Evolutionary conservation across 1,140 invertebrate species (phyloP).

Genomic region (Dendrolimus kikuchii): DNA sequence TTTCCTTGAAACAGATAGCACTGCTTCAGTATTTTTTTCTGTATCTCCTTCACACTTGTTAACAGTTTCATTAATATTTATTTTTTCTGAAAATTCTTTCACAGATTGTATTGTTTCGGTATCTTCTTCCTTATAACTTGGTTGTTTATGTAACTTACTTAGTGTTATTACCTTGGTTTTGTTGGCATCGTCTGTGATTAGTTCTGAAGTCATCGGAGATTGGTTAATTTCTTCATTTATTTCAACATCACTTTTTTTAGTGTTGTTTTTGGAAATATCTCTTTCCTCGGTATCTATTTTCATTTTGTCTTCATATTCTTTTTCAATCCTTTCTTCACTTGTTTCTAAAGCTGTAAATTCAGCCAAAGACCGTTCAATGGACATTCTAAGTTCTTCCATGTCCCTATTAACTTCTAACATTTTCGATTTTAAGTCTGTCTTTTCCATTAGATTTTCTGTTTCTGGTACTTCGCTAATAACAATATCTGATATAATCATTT

Average conservation of each 20-base stretch:
- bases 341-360: constrained; percentile 51
- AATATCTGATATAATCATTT: constrained; percentile 13
- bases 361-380: constrained; percentile 59
- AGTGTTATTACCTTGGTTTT: background rate
- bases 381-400: constrained; percentile 54
- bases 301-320: constrained; percentile 24
- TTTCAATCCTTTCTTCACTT: constrained; percentile 32
- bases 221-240: background rate
- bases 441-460: constrained; percentile 26
- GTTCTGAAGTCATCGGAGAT: too few species aligned
- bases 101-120: too few species aligned
- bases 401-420: constrained; percentile 57
- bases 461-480: constrained; percentile 15
- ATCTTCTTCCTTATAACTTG: too few species aligned
- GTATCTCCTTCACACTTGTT: background rate
- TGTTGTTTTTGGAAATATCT: too few species aligned
- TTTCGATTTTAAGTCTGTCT: constrained; percentile 55
- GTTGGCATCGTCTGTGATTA: background rate
- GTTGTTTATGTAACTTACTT: too few species aligned
- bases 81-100: too few species aligned
- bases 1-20: background rate
- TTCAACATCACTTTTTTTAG: background rate
- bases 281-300: constrained; percentile 5
- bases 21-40: constrained; percentile 1
- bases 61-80: too few species aligned